Base-by-base conservation (phyloP, 2,888 invertebrate species). In the Aphrophora alni region DNA sequence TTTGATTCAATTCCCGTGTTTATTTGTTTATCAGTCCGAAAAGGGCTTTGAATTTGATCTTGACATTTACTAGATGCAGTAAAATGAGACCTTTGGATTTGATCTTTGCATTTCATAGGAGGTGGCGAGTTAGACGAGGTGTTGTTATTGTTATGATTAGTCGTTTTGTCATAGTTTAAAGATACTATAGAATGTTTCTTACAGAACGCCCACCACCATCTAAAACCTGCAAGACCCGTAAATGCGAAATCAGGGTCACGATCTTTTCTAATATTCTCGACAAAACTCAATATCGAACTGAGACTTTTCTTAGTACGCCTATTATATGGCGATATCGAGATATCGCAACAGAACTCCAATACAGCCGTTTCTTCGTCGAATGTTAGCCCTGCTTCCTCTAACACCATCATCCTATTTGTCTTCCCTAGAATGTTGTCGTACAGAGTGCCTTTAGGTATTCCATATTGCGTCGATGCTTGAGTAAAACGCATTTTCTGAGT, bases 161-260 rank as follows among this genome's bases (percentile, higher is more conserved):
- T 75, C 21, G 68, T 69, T 7, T 84, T 88, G 78, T 90, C 89
- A 84, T 89, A 92, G 86, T 91, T 91, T 76, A 92, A 87, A 78
- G 94, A 94, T 0, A 93, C 93, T 83, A 94, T 93, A 80, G 93
- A 93, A 88, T 94, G 93, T 86, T 94, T 94, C 88, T 94, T 94
- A 88, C 94, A 94, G 86, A 94, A 94, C 0, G 94, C 94, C 94
- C 94, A 94, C 94, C 94, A 94, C 94, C 94, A 94, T 17, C 93
- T 89, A 86, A 93, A 94, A 0, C 94, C 94, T 26, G 92, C 91
- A n/a, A 93, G 89, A n/a, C 93, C 93, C 80, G 91, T 90, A 86
- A 94, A 93, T 82, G 90, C 88, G 86, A 94, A 94, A 83, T 89
- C 90, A 1, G 93, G 93, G 81, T 93, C 92, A 82, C 92, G 89